phyloP scores from a whole-genome alignment of 1,140 invertebrate species.

The Ooceraea biroi region DNA sequence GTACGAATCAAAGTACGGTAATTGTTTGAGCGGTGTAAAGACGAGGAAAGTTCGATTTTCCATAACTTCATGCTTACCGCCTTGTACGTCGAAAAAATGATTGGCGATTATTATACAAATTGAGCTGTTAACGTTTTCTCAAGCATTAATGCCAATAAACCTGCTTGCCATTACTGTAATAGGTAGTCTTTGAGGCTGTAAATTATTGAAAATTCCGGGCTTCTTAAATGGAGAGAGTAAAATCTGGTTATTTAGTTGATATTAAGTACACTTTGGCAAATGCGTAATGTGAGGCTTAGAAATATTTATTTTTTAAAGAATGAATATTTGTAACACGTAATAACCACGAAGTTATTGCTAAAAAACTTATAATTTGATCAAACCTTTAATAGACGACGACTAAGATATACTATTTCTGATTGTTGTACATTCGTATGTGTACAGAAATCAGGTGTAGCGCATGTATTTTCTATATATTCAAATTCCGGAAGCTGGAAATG shows the following conservation, averaged over 20 bases:
- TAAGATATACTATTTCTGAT: no score
- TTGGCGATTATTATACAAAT: neutral
- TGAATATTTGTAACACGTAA: neutral
- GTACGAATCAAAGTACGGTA: slow-evolving; percentile 7
- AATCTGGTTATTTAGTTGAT: no score
- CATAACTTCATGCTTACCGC: neutral
- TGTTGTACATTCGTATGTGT: no score
- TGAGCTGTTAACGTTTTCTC: neutral
- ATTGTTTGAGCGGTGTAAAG: slow-evolving; percentile 32
- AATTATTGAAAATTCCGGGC: no score
- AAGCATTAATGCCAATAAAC: neutral
- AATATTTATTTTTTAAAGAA: neutral
- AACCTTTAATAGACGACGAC: no score
- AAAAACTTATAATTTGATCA: no score
- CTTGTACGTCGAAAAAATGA: neutral
- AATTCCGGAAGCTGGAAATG: neutral
- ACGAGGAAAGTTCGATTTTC: slow-evolving; percentile 10
- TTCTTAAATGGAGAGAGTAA: no score
- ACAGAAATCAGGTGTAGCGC: no score
- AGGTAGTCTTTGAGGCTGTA: neutral
- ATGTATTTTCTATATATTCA: no score
- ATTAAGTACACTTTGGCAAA: no score
- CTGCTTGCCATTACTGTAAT: slow-evolving; percentile 6
- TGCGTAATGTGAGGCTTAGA: neutral
- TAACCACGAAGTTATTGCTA: no score